These are phyloP conservation scores for Toxotes jaculatrix DNA, from an alignment of 2,113 vertebrate genomes.

Conservation along the genomic window DNA sequence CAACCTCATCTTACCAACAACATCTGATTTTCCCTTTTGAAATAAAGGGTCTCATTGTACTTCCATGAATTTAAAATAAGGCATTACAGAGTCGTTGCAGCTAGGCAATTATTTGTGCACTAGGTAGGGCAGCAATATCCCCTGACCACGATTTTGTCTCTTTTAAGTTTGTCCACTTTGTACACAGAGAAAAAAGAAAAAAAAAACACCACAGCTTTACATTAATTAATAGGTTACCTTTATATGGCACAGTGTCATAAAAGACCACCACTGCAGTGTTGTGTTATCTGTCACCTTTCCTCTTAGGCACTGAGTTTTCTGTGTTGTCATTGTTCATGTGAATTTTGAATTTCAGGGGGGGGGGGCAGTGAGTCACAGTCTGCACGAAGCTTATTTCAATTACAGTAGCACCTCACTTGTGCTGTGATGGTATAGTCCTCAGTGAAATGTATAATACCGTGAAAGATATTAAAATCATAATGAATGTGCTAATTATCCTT, in stretches of 20 bases:
- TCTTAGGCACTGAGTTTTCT: constrained; percentile 31
- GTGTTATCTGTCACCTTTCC: constrained; percentile 24
- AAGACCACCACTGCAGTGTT: background rate
- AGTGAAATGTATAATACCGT: constrained; percentile 56
- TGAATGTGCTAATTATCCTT: constrained; percentile 72
- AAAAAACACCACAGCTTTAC: background rate
- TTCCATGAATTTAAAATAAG: background rate
- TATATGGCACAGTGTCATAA: background rate
- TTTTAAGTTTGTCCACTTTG: background rate
- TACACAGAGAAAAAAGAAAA: background rate
- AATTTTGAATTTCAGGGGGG: constrained; percentile 24
- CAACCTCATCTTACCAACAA: background rate
- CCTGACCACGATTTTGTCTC: background rate
- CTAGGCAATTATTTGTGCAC: background rate
- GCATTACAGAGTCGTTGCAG: background rate
- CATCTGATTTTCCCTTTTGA: background rate
- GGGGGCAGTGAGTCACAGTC: constrained; percentile 31
- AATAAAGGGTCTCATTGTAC: background rate
- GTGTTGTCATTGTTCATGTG: constrained; percentile 30
- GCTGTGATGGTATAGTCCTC: constrained; percentile 28
- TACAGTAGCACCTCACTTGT: constrained; percentile 53
- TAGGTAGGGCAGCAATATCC: background rate
- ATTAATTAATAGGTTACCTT: constrained; percentile 36
- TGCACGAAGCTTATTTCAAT: constrained; percentile 61
- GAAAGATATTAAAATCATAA: constrained; percentile 70